Percentiles rank a stretch among this genome's conserved stretches.
phyloP scores from a whole-genome alignment of 2,797 vertebrate genomes.

The Salmo trutta region DNA sequence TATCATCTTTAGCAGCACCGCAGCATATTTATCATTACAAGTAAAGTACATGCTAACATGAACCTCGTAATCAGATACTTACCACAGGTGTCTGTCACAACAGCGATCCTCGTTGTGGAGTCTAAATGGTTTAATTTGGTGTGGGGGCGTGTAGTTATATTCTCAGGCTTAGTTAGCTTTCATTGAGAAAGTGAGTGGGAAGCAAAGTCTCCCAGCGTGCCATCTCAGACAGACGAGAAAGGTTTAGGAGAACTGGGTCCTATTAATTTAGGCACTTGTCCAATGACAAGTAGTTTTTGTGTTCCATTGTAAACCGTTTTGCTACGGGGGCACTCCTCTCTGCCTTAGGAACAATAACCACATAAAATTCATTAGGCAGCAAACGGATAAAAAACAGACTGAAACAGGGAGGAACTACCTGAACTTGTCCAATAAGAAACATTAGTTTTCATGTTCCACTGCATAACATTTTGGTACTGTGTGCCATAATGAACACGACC shows the following conservation, averaged over 20 bases:
- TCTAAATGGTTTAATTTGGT: slow-evolving; percentile 50
- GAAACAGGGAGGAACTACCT: too few relatives aligned
- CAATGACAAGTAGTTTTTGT: too few relatives aligned
- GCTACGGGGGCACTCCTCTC: too few relatives aligned
- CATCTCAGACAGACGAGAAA: slow-evolving; percentile 43
- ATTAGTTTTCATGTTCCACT: not conserved
- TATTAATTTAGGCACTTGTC: not conserved
- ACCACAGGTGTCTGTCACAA: slow-evolving; percentile 43
- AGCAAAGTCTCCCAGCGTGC: slow-evolving; percentile 35
- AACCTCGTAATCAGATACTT: slow-evolving; percentile 51
- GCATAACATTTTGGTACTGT: too few relatives aligned
- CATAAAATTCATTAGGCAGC: not conserved
- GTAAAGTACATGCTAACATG: slow-evolving; percentile 38
- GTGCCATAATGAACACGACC: too few relatives aligned
- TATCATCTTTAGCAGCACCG: slow-evolving; percentile 7
- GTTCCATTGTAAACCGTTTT: too few relatives aligned
- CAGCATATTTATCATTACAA: slow-evolving; percentile 41
- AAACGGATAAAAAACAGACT: not conserved
- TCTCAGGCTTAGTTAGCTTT: slow-evolving; percentile 52
- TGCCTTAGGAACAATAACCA: not conserved
- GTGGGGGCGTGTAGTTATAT: slow-evolving; percentile 29
- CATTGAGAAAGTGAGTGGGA: slow-evolving; percentile 35
- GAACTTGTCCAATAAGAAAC: not conserved
- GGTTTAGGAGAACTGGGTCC: slow-evolving; percentile 48
- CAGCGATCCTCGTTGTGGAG: slow-evolving; percentile 38